Conservation (phyloP, 2,113 vertebrate genomes). For the Meles meles region DNA sequence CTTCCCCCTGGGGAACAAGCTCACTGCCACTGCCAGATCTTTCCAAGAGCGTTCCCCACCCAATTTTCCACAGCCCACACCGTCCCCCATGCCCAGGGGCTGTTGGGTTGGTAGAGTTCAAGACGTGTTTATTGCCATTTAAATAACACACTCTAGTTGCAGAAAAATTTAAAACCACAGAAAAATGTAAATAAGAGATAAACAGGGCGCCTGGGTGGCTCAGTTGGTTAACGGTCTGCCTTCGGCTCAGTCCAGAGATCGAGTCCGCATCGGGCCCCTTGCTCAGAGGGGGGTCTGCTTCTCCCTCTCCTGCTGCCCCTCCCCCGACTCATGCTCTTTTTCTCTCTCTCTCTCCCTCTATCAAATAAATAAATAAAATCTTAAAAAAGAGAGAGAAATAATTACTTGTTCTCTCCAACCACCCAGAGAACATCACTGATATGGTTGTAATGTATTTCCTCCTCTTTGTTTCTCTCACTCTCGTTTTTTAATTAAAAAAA, state of each 20-base stretch:
- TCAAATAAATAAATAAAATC: no score
- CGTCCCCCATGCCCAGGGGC: neutral
- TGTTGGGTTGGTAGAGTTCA: neutral
- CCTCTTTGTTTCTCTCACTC: neutral
- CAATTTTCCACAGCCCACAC: neutral
- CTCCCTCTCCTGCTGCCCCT: no score
- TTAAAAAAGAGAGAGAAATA: neutral
- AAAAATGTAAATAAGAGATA: neutral
- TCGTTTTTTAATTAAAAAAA: neutral
- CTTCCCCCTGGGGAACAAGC: neutral
- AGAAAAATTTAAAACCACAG: neutral
- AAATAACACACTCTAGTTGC: neutral
- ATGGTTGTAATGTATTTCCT: neutral
- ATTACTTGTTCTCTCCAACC: neutral
- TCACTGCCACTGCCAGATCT: neutral
- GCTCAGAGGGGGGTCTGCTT: no score
- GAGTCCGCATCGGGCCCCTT: no score
- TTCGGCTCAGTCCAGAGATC: no score
- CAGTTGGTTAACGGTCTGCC: no score
- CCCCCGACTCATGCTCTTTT: no score
- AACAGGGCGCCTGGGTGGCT: neutral
- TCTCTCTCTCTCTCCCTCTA: no score
- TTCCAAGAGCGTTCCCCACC: neutral
- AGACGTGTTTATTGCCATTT: neutral
- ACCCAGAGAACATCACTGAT: neutral